These are phyloP conservation scores for Aphidius gifuensis DNA, from an alignment of 1,140 invertebrate genomes.

Conservation along the genomic window DNA sequence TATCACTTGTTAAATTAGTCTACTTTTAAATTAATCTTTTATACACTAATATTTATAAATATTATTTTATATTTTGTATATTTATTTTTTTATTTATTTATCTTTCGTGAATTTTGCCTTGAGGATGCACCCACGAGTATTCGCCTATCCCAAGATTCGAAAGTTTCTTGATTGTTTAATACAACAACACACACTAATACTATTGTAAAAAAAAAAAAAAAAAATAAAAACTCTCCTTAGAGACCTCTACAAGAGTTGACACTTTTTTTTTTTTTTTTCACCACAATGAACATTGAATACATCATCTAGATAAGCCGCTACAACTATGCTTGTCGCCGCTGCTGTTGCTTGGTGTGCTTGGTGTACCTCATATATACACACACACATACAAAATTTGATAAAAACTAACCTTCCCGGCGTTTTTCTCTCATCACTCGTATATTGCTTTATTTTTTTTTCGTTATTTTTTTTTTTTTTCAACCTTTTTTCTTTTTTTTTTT, in stretches of 20 bases:
- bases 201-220: not conserved
- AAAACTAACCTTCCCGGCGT: constrained; percentile 25
- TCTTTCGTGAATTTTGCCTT: not conserved
- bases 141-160: not conserved
- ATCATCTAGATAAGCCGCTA: constrained; percentile 18
- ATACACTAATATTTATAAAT: no score
- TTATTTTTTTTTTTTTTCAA: not conserved
- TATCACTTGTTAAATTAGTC: no score
- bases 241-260: constrained; percentile 2
- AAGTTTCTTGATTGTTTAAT: not conserved
- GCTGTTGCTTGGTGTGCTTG: not conserved
- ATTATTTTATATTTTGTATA: constrained; percentile 3
- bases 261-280: not conserved
- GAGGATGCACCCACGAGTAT: constrained; percentile 2
- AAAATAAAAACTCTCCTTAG: not conserved
- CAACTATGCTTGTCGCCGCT: not conserved
- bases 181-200: not conserved
- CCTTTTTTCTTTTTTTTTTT: not conserved
- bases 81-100: not conserved
- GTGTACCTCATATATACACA: no score
- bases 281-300: constrained; percentile 8
- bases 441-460: not conserved
- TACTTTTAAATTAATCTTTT: no score
- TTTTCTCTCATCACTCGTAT: no score
- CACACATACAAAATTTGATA: no score